A percentile compares a stretch with the other conserved stretches of the same genome.
Evolutionary conservation across 2,113 vertebrate species (phyloP).

Genomic region (Engystomops pustulosus): DNA sequence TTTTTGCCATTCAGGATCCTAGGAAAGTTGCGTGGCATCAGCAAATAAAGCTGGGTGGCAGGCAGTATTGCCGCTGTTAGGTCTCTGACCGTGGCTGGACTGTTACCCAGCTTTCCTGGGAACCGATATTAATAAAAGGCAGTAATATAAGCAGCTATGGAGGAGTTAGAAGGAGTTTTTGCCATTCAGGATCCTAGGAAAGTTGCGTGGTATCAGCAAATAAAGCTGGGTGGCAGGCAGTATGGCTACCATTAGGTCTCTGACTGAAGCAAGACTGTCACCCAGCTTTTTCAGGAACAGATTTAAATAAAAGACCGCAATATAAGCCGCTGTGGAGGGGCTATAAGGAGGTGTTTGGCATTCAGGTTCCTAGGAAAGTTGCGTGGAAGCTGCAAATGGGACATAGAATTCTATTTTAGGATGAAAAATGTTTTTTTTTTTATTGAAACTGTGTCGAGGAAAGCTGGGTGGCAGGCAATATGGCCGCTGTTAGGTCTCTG

Average conservation of each 20-base stretch:
- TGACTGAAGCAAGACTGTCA: too few species aligned
- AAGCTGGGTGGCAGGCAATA: background rate
- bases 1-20: background rate
- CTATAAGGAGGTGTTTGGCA: background rate
- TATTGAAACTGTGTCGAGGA: background rate
- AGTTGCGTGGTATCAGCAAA: too few species aligned
- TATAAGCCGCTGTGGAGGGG: too few species aligned
- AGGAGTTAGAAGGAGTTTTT: background rate
- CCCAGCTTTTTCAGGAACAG: background rate
- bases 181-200: background rate
- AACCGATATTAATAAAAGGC: background rate
- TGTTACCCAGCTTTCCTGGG: background rate
- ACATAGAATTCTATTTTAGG: too few species aligned
- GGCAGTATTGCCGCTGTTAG: background rate
- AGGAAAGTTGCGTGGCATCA: background rate
- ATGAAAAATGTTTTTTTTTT: too few species aligned
- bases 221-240: background rate
- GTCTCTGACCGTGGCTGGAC: background rate
- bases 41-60: constrained; percentile 2
- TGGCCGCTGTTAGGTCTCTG: background rate
- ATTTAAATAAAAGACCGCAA: background rate
- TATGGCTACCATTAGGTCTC: background rate
- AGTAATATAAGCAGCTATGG: background rate
- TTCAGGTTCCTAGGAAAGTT: background rate
- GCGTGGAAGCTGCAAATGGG: too few species aligned